phyloP scores from a whole-genome alignment of 2,113 vertebrate species.

The Hippocampus mohnikei region DNA sequence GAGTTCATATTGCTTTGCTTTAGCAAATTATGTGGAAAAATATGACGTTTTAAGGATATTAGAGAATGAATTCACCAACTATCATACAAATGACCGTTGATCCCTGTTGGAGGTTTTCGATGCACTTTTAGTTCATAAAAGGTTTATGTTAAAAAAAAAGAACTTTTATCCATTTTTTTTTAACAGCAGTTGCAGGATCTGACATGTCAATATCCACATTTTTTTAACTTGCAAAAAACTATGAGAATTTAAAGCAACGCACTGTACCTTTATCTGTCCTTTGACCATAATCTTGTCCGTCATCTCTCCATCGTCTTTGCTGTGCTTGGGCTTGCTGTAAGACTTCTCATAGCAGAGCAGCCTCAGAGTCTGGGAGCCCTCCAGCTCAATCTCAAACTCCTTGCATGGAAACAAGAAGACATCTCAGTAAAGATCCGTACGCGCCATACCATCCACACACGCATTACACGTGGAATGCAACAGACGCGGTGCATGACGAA shows the following conservation, averaged over 20 bases:
- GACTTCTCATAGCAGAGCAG: conserved; percentile 92
- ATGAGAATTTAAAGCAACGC: conserved; percentile 1
- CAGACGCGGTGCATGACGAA: neutral
- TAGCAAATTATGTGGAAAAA: too few relatives aligned
- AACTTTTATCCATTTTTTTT: too few relatives aligned
- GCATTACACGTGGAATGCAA: neutral
- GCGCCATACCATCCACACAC: neutral
- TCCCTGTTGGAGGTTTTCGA: too few relatives aligned
- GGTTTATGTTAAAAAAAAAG: too few relatives aligned
- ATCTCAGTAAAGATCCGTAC: neutral
- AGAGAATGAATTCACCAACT: too few relatives aligned
- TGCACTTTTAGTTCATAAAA: too few relatives aligned
- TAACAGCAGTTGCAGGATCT: too few relatives aligned
- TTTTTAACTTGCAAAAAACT: neutral
- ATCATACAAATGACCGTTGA: too few relatives aligned
- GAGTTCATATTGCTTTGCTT: neutral
- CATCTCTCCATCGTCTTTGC: conserved; percentile 84
- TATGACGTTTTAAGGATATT: too few relatives aligned
- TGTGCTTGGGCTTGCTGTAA: conserved; percentile 78
- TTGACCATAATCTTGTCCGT: conserved; percentile 86
- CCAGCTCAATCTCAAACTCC: conserved; percentile 97
- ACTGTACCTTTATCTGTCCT: conserved; percentile 85
- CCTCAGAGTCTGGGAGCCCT: conserved; percentile 88
- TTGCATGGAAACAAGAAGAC: conserved; percentile 43
- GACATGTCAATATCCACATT: neutral